Conservation (phyloP, 2,888 invertebrate species). For the Dasysyrphus albostriatus region DNA sequence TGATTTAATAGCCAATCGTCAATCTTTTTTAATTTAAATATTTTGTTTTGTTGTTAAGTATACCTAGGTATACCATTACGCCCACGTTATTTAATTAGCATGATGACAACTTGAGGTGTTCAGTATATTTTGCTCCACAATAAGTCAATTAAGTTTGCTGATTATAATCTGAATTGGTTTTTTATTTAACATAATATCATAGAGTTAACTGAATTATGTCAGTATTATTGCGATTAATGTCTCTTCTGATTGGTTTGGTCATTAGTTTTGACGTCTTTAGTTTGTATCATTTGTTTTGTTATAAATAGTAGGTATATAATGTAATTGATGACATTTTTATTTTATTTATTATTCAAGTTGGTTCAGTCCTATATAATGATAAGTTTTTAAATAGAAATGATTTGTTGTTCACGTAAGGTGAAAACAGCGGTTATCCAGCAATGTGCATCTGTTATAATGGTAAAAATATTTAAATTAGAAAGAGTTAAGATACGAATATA, state of each 20-base stretch:
- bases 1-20: background rate
- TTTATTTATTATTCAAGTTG: constrained; percentile 45
- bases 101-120: constrained; percentile 42
- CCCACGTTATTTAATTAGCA: constrained; percentile 77
- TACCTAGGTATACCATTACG: constrained; percentile 79
- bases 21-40: constrained; percentile 10
- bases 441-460: constrained; percentile 9
- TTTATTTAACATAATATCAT: constrained; percentile 27
- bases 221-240: constrained; percentile 56
- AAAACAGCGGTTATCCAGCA: constrained; percentile 12
- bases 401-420: constrained; percentile 49
- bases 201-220: constrained; percentile 38
- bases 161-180: constrained; percentile 56
- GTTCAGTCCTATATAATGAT: constrained; percentile 17
- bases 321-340: constrained; percentile 56
- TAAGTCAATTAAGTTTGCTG: constrained; percentile 44
- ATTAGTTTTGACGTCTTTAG: constrained; percentile 50
- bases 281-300: constrained; percentile 21
- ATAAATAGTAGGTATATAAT: constrained; percentile 18
- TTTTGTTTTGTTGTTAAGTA: constrained; percentile 78
- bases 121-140: constrained; percentile 69
- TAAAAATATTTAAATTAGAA: constrained; percentile 31
- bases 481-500: background rate
- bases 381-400: constrained; percentile 19
- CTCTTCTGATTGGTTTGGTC: constrained; percentile 55